Base-by-base conservation (phyloP, 2,888 invertebrate genomes). In the Cheilosia urbana region DNA sequence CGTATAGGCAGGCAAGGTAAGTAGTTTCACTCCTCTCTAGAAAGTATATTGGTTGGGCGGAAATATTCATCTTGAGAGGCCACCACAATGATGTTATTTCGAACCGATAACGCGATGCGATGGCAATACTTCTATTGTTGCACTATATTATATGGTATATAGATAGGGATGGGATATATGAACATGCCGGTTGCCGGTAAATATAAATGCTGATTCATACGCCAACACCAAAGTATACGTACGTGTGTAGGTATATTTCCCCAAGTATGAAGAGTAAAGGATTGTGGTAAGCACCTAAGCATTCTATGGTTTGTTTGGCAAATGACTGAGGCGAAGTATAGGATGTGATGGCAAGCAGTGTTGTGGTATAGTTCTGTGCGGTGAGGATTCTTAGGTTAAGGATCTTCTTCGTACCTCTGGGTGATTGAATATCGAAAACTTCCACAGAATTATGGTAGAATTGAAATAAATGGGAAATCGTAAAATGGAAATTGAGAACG, bases 401-500 rank as follows among this genome's bases (percentile, higher is more conserved):
- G 40, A 11, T 45, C 17, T n/a, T n/a, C 24, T 45, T 30, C 57
- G 45, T 69, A 57, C 34, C 57, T 30, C 47, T 55, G 27, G 34
- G 15, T 42, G 42, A 42, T 30, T 45, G 45, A 69, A 30, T 69
- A 57, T 69, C 57, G 47, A 57, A 57, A 69, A 69, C 45, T 45
- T 69, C 57, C 69, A 34, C 47, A 69, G n/a, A 69, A 69, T 69
- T 57, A 57, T 69, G 57, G 45, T n/a, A 57, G 47, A 58, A 58
- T 47, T 69, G 47, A 69, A 69, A 69, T 37, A 34, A 57, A 69
- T 69, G 69, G 45, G 30, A 57, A 69, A 47, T 58, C 57, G 57
- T 69, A 45, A 57, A 69, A 69, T 57, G 47, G 57, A 69, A 58
- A 69, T 69, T 57, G 69, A 69, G 57, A 69, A 69, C n/a, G 55